Percentiles rank a stretch among this genome's conserved stretches.
These are phyloP conservation scores for Polydrusus pterygomalis DNA, from an alignment of 2,888 invertebrate genomes.

Conservation along the genomic window DNA sequence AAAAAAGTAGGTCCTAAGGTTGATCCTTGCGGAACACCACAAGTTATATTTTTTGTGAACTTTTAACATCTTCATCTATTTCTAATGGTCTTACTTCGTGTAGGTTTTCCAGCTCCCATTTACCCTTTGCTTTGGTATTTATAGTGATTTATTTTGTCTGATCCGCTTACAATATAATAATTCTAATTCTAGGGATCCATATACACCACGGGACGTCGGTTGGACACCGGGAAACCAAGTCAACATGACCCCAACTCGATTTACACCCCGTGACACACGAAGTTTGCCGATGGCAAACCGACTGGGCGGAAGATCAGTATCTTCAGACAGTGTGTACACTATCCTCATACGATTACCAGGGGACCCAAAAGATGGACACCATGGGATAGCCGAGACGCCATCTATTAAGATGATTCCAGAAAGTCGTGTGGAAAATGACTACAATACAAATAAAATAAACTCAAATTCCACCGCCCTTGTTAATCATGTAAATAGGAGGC, in stretches of 20 bases:
- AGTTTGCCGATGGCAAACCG: slow-evolving; percentile 79
- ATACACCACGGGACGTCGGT: slow-evolving; percentile 71
- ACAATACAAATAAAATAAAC: slow-evolving; percentile 36
- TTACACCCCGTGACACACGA: slow-evolving; percentile 76
- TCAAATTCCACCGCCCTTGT: slow-evolving; percentile 60
- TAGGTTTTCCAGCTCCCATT: no score
- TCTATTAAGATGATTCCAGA: slow-evolving; percentile 91
- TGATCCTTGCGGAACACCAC: no score
- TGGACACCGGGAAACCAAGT: slow-evolving; percentile 60
- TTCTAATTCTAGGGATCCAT: slow-evolving; percentile 76
- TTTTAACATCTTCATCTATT: no score
- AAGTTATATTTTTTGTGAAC: no score
- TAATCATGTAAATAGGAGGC: slow-evolving; percentile 73
- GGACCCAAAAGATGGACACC: slow-evolving; percentile 67
- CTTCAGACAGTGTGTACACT: slow-evolving; percentile 90
- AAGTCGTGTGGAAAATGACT: slow-evolving; percentile 29
- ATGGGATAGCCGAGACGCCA: slow-evolving; percentile 73
- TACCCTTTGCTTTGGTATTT: no score
- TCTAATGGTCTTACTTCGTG: no score
- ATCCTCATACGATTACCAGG: slow-evolving; percentile 92
- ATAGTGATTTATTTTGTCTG: no score
- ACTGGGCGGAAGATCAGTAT: slow-evolving; percentile 75
- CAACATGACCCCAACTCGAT: slow-evolving; percentile 70
- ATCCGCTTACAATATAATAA: no score
- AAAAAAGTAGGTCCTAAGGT: no score